phyloP scores from a whole-genome alignment of 1,140 invertebrate species.

The Pseudomyrmex pallidus region DNA sequence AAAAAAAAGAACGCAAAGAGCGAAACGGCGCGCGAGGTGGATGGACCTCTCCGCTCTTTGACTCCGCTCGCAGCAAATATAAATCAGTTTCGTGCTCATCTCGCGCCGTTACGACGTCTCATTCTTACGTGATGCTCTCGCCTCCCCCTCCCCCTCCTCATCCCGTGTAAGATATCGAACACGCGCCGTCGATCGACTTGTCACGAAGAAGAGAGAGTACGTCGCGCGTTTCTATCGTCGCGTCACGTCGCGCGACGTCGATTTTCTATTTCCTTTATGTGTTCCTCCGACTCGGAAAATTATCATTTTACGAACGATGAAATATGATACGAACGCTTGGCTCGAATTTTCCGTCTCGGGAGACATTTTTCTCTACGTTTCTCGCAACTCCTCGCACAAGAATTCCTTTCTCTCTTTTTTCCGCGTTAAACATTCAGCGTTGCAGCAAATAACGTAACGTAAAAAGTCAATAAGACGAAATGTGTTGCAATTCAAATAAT shows the following conservation, averaged over 20 bases:
- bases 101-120: slow-evolving; percentile 45
- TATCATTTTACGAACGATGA: slow-evolving; percentile 54
- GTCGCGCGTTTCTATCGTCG: slow-evolving; percentile 42
- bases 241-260: slow-evolving; percentile 44
- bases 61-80: slow-evolving; percentile 46
- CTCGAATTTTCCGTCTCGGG: slow-evolving; percentile 13
- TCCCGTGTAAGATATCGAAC: slow-evolving; percentile 32
- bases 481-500: no score
- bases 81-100: slow-evolving; percentile 50
- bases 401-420: neutral
- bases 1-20: neutral
- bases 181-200: slow-evolving; percentile 34
- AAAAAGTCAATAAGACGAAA: no score
- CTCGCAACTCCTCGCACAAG: neutral
- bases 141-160: no score
- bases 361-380: neutral
- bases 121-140: slow-evolving; percentile 35
- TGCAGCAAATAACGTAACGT: no score
- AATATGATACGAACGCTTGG: slow-evolving; percentile 38
- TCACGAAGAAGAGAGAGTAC: slow-evolving; percentile 3
- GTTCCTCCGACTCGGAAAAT: slow-evolving; percentile 51
- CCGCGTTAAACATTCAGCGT: neutral
- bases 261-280: slow-evolving; percentile 44
- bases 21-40: slow-evolving; percentile 29
- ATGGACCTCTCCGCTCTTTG: slow-evolving; percentile 22